phyloP scores from a whole-genome alignment of 2,113 vertebrate species.

The Passerina amoena region DNA sequence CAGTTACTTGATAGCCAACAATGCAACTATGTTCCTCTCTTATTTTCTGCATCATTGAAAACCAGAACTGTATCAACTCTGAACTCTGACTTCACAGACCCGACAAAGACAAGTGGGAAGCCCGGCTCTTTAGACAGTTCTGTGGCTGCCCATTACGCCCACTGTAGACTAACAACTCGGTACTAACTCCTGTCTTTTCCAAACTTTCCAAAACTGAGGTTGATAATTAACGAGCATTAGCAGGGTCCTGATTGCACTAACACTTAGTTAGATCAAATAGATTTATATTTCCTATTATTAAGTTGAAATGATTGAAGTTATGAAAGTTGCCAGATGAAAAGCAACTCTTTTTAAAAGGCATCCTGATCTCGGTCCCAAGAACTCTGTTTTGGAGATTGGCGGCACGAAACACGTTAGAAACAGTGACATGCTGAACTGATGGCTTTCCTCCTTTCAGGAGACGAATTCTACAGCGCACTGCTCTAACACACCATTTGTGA shows the following conservation, averaged over 20 bases:
- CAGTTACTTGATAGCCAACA: not conserved
- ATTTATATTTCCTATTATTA: not conserved
- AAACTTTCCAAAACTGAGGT: not conserved
- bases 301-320: not conserved
- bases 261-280: not conserved
- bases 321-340: not conserved
- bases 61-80: not conserved
- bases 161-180: rapidly evolving
- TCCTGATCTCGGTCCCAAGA: not conserved
- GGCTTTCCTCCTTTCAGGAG: not conserved
- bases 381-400: not conserved
- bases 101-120: not conserved
- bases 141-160: not conserved
- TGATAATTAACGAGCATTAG: not conserved
- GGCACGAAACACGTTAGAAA: rapidly evolving
- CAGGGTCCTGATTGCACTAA: not conserved
- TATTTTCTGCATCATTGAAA: not conserved
- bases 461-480: too few species aligned
- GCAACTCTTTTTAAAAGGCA: not conserved
- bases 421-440: rapidly evolving
- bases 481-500: rapidly evolving
- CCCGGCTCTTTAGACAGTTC: not conserved
- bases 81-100: not conserved
- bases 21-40: not conserved
- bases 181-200: not conserved